phyloP scores from a whole-genome alignment of 2,113 vertebrate genomes.

The Hydropotes inermis region DNA sequence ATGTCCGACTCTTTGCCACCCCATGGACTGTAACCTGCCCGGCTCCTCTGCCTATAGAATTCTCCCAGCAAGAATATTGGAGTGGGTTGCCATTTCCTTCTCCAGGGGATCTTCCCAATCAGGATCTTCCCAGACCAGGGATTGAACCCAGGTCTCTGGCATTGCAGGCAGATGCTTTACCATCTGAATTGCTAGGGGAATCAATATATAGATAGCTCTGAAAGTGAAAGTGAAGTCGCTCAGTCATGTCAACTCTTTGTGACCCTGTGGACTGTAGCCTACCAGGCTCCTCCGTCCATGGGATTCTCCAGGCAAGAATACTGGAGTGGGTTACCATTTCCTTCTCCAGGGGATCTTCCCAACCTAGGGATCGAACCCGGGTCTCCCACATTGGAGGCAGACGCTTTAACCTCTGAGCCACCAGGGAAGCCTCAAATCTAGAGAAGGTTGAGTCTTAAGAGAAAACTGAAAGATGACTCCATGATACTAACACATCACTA shows the following conservation, averaged over 20 bases:
- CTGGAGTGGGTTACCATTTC: no score
- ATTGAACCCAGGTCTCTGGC: neutral
- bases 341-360: no score
- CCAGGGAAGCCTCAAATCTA: neutral
- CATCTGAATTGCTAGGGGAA: neutral
- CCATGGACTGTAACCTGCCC: neutral
- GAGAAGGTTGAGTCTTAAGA: neutral
- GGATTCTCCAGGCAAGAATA: no score
- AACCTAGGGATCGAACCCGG: no score
- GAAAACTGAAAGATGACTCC: neutral
- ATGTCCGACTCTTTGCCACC: rapidly evolving
- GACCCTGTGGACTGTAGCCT: no score
- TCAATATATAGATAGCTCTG: neutral
- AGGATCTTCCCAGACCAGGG: neutral
- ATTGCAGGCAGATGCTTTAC: neutral
- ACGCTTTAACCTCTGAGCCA: no score
- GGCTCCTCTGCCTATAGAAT: neutral
- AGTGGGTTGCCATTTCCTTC: neutral
- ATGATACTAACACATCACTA: neutral
- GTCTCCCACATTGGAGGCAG: no score
- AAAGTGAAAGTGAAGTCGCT: no score
- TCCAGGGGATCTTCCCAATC: neutral
- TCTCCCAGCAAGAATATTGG: neutral
- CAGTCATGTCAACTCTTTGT: no score
- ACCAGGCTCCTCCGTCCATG: no score